Conservation (phyloP, 2,888 invertebrate genomes). For the Cremastobaeus sp. region DNA sequence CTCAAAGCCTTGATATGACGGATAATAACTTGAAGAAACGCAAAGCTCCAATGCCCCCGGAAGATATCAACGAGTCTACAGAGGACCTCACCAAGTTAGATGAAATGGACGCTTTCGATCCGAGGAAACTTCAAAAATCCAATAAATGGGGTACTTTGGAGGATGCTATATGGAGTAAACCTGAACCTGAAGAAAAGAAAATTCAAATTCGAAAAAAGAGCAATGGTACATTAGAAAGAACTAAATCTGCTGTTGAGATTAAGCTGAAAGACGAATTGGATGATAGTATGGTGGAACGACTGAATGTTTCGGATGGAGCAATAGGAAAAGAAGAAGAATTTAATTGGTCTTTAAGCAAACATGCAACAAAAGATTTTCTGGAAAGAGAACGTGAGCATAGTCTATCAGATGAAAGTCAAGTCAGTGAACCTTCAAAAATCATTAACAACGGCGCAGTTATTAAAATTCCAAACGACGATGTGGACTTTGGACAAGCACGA, state of each 20-base stretch:
- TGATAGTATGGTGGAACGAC: constrained; percentile 21
- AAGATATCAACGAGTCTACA: constrained; percentile 75
- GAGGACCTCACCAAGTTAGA: constrained; percentile 79
- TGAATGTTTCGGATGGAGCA: constrained; percentile 58
- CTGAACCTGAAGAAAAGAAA: constrained; percentile 73
- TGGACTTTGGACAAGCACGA: constrained; percentile 68
- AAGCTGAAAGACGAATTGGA: constrained; percentile 76
- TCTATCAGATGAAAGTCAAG: constrained; percentile 70
- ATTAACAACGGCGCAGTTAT: constrained; percentile 71
- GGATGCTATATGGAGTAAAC: constrained; percentile 84
- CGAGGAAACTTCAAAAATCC: constrained; percentile 85
- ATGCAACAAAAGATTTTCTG: constrained; percentile 72
- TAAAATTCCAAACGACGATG: constrained; percentile 64
- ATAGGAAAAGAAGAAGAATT: constrained; percentile 18
- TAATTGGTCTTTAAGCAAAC: constrained; percentile 70
- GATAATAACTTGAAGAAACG: constrained; percentile 82
- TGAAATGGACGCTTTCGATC: constrained; percentile 84
- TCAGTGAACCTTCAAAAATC: constrained; percentile 72
- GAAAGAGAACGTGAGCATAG: constrained; percentile 71
- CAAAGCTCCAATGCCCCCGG: constrained; percentile 81
- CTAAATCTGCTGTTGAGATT: constrained; percentile 82
- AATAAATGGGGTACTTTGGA: constrained; percentile 87
- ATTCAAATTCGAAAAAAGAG: constrained; percentile 67
- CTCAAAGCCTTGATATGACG: constrained; percentile 89
- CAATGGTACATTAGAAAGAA: constrained; percentile 81